Evolutionary conservation across 2,888 invertebrate species (phyloP).

Genomic region (Limnephilus marmoratus): DNA sequence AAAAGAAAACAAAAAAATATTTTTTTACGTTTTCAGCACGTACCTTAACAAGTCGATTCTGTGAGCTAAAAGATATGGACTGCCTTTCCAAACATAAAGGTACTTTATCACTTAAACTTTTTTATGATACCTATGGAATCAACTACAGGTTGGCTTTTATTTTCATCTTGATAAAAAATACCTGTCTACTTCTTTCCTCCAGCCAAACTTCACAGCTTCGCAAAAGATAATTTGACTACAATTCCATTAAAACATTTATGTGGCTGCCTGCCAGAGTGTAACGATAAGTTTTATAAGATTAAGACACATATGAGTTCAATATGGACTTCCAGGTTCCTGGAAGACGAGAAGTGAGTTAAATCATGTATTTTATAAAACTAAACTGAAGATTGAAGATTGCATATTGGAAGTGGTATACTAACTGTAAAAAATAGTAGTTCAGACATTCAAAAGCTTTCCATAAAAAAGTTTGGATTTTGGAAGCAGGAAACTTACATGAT

Average conservation of each 20-base stretch:
- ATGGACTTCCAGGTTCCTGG: not conserved
- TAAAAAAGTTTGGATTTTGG: no score
- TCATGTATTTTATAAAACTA: not conserved
- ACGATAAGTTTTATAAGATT: slow-evolving; percentile 48
- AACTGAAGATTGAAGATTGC: not conserved
- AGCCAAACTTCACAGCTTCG: not conserved
- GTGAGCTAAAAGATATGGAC: slow-evolving; percentile 45
- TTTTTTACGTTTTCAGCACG: not conserved
- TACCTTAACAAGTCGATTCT: not conserved
- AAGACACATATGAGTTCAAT: not conserved
- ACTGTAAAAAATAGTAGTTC: no score
- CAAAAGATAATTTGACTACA: not conserved
- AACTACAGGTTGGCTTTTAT: no score
- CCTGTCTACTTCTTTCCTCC: not conserved
- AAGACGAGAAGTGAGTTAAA: not conserved
- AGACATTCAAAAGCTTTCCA: no score
- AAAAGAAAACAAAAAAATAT: no score
- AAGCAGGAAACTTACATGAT: no score
- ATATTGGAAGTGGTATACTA: not conserved
- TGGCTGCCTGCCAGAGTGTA: slow-evolving; percentile 48
- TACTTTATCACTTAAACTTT: not conserved
- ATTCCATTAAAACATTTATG: not conserved
- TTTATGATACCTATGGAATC: not conserved
- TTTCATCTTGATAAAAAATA: not conserved
- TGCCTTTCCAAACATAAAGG: slow-evolving; percentile 46